Evolutionary conservation across 2,797 vertebrate genomes (phyloP).

Genomic region (Sylvia borin): DNA sequence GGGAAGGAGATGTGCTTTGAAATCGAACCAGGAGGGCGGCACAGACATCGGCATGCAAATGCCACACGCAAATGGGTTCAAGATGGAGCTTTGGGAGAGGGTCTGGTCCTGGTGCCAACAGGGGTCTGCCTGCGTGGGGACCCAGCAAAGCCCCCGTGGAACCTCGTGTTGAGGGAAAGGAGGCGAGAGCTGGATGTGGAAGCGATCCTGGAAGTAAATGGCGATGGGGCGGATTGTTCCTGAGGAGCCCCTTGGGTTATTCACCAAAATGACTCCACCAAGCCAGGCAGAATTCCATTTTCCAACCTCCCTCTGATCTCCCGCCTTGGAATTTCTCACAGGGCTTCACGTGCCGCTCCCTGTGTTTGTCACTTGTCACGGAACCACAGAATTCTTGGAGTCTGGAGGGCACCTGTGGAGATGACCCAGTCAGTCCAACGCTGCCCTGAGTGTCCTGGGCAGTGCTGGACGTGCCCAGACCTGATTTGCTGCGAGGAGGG

Average conservation of each 20-base stretch:
- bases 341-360: neutral
- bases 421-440: neutral
- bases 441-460: neutral
- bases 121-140: slow-evolving; percentile 27
- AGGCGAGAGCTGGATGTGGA: neutral
- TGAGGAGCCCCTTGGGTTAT: neutral
- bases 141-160: neutral
- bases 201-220: neutral
- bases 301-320: neutral
- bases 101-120: neutral
- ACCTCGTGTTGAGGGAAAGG: neutral
- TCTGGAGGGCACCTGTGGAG: neutral
- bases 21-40: slow-evolving; percentile 70
- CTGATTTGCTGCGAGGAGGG: neutral
- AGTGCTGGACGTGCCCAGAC: neutral
- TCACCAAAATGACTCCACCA: neutral
- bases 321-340: neutral
- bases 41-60: slow-evolving; percentile 76
- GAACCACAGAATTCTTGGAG: fast-evolving
- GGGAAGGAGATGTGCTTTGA: slow-evolving; percentile 78
- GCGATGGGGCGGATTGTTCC: neutral
- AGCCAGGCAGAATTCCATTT: neutral
- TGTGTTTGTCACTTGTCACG: fast-evolving
- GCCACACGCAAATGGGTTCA: slow-evolving; percentile 70
- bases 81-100: slow-evolving; percentile 55